phyloP scores from a whole-genome alignment of 2,888 invertebrate genomes.

The Deladenus siricidicola region DNA sequence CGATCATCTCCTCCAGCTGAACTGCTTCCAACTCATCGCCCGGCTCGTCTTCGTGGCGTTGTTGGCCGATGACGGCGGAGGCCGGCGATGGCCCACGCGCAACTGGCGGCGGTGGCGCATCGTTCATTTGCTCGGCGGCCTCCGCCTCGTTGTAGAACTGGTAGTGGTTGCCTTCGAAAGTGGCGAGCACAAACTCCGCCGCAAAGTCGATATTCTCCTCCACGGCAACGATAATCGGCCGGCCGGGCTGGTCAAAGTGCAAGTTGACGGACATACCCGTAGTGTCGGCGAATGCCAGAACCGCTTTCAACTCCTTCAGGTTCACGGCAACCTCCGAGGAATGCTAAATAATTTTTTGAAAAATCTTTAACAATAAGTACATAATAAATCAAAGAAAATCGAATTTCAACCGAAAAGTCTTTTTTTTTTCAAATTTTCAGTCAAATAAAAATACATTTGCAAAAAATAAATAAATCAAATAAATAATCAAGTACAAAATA shows the following conservation, averaged over 20 bases:
- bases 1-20: too few species aligned
- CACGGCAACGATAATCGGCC: slow-evolving; percentile 13
- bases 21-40: too few species aligned
- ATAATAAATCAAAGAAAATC: neutral
- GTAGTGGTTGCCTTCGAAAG: slow-evolving; percentile 4
- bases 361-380: neutral
- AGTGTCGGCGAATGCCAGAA: slow-evolving; percentile 11
- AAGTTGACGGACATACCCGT: slow-evolving; percentile 8
- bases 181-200: slow-evolving; percentile 18
- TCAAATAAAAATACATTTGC: too few species aligned
- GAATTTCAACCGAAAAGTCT: too few species aligned
- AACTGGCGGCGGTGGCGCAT: too few species aligned
- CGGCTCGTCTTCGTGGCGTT: too few species aligned
- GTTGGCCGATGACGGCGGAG: too few species aligned
- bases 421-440: too few species aligned
- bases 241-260: slow-evolving; percentile 16
- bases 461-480: neutral
- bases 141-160: too few species aligned
- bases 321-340: slow-evolving; percentile 2
- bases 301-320: slow-evolving; percentile 12
- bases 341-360: neutral
- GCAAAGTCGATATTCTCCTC: slow-evolving; percentile 16
- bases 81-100: too few species aligned
- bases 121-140: too few species aligned
- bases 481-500: neutral